Evolutionary conservation across 2,113 vertebrate genomes (phyloP).

Genomic region (Ophthalmolycus amberensis): DNA sequence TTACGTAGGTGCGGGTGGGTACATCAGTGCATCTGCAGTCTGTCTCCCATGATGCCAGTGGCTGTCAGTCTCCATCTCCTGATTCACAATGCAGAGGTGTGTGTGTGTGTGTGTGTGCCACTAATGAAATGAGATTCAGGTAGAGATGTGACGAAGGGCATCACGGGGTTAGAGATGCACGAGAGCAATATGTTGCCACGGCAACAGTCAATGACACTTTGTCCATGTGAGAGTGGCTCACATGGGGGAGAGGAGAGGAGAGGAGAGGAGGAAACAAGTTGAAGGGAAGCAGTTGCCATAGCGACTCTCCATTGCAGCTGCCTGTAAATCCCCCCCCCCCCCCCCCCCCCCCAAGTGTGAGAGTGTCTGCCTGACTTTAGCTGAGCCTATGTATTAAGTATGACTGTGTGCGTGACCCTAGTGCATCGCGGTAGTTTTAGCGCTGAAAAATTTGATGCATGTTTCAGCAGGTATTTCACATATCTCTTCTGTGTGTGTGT

Average conservation of each 20-base stretch:
- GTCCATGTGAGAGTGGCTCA: conserved; percentile 68
- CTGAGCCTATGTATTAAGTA: conserved; percentile 24
- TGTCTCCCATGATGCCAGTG: conserved; percentile 42
- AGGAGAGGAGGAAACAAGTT: conserved; percentile 56
- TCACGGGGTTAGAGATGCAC: conserved; percentile 64
- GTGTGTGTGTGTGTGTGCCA: conserved; percentile 4
- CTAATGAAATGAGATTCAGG: conserved; percentile 70
- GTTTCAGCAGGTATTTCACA: conserved; percentile 35
- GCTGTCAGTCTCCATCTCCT: conserved; percentile 52
- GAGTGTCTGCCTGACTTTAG: conserved; percentile 39
- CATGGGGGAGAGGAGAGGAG: conserved; percentile 19
- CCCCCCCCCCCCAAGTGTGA: conserved; percentile 25
- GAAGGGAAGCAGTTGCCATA: conserved; percentile 83
- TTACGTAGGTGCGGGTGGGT: background rate
- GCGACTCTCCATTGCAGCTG: conserved; percentile 76
- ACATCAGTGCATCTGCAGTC: conserved; percentile 61
- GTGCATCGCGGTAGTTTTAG: background rate
- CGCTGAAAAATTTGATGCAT: conserved; percentile 33
- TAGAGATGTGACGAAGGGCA: conserved; percentile 52
- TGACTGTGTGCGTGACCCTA: background rate
- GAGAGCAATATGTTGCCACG: conserved; percentile 72
- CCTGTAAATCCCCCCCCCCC: conserved; percentile 38
- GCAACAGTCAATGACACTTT: conserved; percentile 79
- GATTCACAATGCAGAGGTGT: background rate
- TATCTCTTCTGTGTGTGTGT: background rate